These are phyloP conservation scores for Poeciliopsis paucimaculata DNA, from an alignment of 2,797 vertebrate species.

Conservation along the genomic window DNA sequence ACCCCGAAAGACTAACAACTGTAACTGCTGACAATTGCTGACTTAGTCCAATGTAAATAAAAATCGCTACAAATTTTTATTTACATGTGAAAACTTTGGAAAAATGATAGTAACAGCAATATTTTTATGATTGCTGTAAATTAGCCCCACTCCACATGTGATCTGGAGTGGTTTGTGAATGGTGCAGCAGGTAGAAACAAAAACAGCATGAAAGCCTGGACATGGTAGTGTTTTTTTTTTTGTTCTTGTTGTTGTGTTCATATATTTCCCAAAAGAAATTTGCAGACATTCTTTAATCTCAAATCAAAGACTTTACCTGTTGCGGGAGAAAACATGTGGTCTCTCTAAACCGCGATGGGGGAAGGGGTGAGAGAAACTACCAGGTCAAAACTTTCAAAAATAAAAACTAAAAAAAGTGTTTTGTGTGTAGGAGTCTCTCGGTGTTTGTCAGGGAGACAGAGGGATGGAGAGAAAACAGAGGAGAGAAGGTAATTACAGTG, in stretches of 20 bases:
- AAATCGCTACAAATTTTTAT: not conserved
- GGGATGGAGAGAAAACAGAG: conserved; percentile 55
- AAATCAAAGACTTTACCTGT: not conserved
- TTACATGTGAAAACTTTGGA: not conserved
- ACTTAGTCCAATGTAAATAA: not conserved
- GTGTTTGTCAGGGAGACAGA: conserved; percentile 61
- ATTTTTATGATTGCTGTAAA: not conserved
- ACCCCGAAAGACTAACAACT: not conserved
- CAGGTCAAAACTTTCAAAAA: conserved; percentile 31
- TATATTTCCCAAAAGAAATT: not conserved
- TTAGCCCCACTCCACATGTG: not conserved
- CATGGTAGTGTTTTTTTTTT: not conserved
- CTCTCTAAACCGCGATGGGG: not conserved
- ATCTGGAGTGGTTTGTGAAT: not conserved
- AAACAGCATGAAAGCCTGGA: not conserved
- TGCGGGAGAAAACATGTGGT: not conserved
- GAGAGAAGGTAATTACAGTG: conserved; percentile 73
- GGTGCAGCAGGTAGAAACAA: not conserved
- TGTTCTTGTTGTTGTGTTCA: too few species aligned
- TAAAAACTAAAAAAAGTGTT: conserved; percentile 40
- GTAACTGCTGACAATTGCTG: not conserved
- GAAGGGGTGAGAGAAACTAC: conserved; percentile 5
- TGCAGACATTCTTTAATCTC: not conserved
- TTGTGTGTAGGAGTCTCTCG: conserved; percentile 59
- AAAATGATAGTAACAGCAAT: not conserved